Evolutionary conservation across 2,888 invertebrate species (phyloP).

Genomic region (Drosophila cracens): DNA sequence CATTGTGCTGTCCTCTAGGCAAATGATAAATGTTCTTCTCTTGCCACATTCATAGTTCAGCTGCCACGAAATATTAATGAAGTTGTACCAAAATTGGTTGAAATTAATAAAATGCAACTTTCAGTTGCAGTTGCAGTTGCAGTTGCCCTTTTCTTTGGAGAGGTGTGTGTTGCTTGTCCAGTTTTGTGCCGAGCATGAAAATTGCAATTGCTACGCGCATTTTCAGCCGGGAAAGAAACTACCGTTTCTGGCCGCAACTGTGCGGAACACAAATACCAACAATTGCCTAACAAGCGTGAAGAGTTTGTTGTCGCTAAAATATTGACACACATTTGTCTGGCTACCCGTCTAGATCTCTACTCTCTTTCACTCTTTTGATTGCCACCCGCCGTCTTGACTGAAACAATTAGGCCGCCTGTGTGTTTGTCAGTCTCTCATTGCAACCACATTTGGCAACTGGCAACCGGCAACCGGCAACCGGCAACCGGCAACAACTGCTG

Average conservation of each 20-base stretch:
- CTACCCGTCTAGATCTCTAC: constrained; percentile 26
- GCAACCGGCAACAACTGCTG: constrained; percentile 45
- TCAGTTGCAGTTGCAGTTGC: neutral
- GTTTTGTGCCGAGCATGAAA: constrained; percentile 54
- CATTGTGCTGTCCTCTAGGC: constrained; percentile 32
- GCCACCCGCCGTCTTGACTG: constrained; percentile 48
- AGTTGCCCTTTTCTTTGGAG: neutral
- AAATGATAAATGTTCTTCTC: constrained; percentile 64
- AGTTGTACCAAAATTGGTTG: constrained; percentile 51
- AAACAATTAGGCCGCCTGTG: constrained; percentile 67
- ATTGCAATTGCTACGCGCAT: constrained; percentile 73
- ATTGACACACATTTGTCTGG: constrained; percentile 65
- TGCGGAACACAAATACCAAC: constrained; percentile 33
- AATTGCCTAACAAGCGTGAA: constrained; percentile 61
- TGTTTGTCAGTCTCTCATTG: constrained; percentile 41
- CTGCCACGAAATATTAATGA: constrained; percentile 72
- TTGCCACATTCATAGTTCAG: constrained; percentile 32
- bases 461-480: constrained; percentile 45
- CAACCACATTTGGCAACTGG: constrained; percentile 52
- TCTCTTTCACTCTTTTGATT: constrained; percentile 10
- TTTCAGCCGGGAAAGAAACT: constrained; percentile 40
- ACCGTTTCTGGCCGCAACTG: constrained; percentile 27
- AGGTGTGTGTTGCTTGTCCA: constrained; percentile 1
- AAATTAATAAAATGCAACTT: constrained; percentile 47
- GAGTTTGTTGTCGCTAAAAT: constrained; percentile 61